Percentiles rank a stretch among this genome's conserved stretches.
These are phyloP conservation scores for Megatriorchis doriae DNA, from an alignment of 2,113 vertebrate genomes.

Conservation along the genomic window DNA sequence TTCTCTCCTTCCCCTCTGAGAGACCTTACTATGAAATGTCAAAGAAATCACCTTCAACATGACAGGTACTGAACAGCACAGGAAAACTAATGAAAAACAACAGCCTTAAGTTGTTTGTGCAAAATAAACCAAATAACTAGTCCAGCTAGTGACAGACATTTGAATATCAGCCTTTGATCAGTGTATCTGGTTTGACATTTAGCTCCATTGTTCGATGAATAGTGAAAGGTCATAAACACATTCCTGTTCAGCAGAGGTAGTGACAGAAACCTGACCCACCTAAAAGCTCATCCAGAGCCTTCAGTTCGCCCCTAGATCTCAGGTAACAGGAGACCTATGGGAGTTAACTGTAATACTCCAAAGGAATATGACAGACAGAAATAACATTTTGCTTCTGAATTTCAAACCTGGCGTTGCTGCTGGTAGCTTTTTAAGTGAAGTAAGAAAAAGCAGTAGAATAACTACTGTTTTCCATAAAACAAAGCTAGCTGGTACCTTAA, in stretches of 20 bases:
- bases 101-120: not conserved
- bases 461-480: not conserved
- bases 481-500: not conserved
- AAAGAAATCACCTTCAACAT: not conserved
- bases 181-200: not conserved
- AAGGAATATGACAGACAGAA: not conserved
- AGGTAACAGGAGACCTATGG: not conserved
- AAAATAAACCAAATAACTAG: not conserved
- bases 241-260: not conserved
- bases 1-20: not conserved
- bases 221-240: constrained; percentile 26
- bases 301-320: not conserved
- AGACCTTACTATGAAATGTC: not conserved
- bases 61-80: not conserved
- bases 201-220: not conserved
- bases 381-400: not conserved
- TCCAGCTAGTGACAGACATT: not conserved
- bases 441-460: not conserved
- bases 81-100: constrained; percentile 7
- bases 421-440: not conserved
- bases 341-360: not conserved
- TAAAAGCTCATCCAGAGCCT: not conserved
- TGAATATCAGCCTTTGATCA: not conserved
- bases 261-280: not conserved
- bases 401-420: not conserved